These are phyloP conservation scores for Mayetiola destructor DNA, from an alignment of 2,888 invertebrate genomes.

Conservation along the genomic window DNA sequence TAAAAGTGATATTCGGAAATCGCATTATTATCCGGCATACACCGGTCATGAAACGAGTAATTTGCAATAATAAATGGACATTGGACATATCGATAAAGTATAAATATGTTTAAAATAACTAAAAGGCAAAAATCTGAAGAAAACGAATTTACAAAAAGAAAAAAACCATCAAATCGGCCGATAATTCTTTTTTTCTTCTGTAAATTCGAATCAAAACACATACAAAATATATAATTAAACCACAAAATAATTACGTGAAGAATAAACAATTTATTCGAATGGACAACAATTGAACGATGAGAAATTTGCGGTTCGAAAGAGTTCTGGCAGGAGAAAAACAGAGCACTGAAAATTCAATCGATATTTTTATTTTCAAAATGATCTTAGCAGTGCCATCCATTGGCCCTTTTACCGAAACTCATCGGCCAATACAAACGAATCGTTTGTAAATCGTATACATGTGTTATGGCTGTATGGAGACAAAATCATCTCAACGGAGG, in stretches of 20 bases:
- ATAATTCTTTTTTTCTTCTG: too few relatives aligned
- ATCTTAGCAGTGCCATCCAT: slow-evolving; percentile 6
- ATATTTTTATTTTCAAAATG: neutral
- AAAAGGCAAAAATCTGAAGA: neutral
- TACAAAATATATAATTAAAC: too few relatives aligned
- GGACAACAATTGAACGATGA: too few relatives aligned
- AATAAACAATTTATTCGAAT: too few relatives aligned
- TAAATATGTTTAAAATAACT: neutral
- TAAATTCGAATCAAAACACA: neutral
- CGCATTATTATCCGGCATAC: slow-evolving; percentile 8
- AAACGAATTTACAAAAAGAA: neutral
- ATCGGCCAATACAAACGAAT: neutral
- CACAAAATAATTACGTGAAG: too few relatives aligned
- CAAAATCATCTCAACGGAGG: neutral
- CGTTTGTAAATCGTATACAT: neutral
- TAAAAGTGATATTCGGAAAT: neutral
- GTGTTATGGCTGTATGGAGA: neutral
- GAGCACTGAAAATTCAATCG: neutral
- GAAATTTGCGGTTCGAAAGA: too few relatives aligned
- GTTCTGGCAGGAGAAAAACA: neutral
- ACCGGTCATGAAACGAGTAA: slow-evolving; percentile 7
- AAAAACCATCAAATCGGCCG: too few relatives aligned
- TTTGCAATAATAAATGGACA: neutral
- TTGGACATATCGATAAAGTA: neutral
- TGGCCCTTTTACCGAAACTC: neutral